These are phyloP conservation scores for Sebastes aleutianus DNA, from an alignment of 2,797 vertebrate genomes.

Conservation along the genomic window DNA sequence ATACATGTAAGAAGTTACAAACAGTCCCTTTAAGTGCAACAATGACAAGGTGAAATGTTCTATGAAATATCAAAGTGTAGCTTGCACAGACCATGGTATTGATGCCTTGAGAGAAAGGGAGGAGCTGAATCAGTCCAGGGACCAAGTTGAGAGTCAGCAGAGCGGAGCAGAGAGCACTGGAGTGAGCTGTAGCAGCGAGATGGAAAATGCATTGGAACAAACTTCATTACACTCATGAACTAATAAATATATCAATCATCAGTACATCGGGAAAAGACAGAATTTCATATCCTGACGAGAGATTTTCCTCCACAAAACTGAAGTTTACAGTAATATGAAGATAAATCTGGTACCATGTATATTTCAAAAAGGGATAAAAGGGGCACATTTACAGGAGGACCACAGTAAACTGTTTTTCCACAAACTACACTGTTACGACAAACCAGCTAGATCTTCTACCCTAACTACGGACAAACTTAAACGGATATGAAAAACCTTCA, in stretches of 20 bases:
- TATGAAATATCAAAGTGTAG: background rate
- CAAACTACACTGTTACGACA: background rate
- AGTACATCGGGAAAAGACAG: background rate
- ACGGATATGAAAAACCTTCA: background rate
- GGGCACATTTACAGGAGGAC: background rate
- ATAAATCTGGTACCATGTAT: background rate
- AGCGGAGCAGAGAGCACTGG: slow-evolving; percentile 81
- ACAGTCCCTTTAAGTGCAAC: background rate
- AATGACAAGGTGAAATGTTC: background rate
- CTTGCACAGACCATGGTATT: slow-evolving; percentile 83
- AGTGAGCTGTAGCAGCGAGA: slow-evolving; percentile 75
- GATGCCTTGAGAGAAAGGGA: slow-evolving; percentile 85
- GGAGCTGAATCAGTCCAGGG: slow-evolving; percentile 86
- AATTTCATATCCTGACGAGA: background rate
- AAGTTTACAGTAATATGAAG: background rate
- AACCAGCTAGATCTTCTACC: background rate
- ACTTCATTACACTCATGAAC: background rate
- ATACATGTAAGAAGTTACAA: no score
- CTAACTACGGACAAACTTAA: background rate
- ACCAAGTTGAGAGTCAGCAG: slow-evolving; percentile 86
- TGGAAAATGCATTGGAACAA: background rate
- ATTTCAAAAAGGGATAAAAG: background rate
- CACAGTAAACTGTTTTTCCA: no score
- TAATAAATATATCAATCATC: background rate
- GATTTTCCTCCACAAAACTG: background rate